phyloP scores from a whole-genome alignment of 2,113 vertebrate genomes.

The Carettochelys insculpta region DNA sequence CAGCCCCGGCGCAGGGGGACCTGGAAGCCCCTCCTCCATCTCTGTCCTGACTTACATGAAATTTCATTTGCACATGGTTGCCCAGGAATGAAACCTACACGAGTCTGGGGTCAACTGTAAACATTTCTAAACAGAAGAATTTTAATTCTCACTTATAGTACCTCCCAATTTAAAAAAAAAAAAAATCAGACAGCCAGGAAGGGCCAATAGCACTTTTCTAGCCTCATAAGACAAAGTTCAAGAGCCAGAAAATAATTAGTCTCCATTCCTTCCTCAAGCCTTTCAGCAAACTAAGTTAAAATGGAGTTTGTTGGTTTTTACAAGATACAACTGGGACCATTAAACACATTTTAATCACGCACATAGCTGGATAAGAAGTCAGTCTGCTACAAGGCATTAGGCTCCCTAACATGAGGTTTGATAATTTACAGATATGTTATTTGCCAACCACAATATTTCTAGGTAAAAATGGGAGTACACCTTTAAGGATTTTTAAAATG shows the following conservation, averaged over 20 bases:
- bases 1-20: no score
- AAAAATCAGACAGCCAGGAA: background rate
- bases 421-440: background rate
- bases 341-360: background rate
- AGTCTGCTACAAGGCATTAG: background rate
- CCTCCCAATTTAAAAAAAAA: background rate
- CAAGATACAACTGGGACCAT: background rate
- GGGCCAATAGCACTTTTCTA: background rate
- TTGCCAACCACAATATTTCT: background rate
- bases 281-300: background rate
- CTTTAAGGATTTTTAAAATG: slow-evolving; percentile 68
- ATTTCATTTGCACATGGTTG: no score
- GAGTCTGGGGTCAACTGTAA: no score
- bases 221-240: background rate
- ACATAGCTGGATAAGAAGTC: background rate
- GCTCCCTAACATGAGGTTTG: fast-evolving
- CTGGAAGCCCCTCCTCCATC: no score
- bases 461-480: slow-evolving; percentile 42
- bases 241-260: background rate
- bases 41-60: no score
- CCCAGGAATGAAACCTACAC: no score
- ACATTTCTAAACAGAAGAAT: fast-evolving
- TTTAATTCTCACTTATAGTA: fast-evolving
- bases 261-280: background rate
- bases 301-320: background rate